Evolutionary conservation across 2,888 invertebrate species (phyloP).

Genomic region (Diplazon laetatorius): DNA sequence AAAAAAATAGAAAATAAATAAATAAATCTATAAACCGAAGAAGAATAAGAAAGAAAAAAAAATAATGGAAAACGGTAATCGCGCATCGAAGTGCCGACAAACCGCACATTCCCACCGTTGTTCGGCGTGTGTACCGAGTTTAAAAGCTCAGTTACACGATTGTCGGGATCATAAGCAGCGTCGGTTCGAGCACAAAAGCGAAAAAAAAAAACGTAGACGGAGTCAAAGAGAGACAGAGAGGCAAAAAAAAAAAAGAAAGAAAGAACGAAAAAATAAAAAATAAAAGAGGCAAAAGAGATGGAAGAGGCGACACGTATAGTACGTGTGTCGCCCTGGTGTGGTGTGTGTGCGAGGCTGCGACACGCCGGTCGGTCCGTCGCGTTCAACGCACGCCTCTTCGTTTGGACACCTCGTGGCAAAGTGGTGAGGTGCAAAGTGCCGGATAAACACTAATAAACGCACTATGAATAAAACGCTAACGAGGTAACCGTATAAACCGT

Average conservation of each 20-base stretch:
- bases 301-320: not conserved
- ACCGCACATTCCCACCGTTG: constrained; percentile 14
- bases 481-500: constrained; percentile 68
- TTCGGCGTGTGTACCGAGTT: constrained; percentile 41
- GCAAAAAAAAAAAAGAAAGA: constrained; percentile 5
- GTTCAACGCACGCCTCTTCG: constrained; percentile 34
- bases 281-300: too few relatives aligned
- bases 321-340: constrained; percentile 40
- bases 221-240: not conserved
- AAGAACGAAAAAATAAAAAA: not conserved
- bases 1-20: not conserved
- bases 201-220: not conserved
- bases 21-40: not conserved
- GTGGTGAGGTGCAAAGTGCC: constrained; percentile 75
- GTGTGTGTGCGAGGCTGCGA: constrained; percentile 18
- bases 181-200: constrained; percentile 41
- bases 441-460: constrained; percentile 78
- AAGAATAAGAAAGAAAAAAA: not conserved
- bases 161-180: constrained; percentile 51
- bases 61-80: not conserved
- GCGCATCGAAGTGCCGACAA: not conserved
- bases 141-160: constrained; percentile 56
- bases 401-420: constrained; percentile 40
- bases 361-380: not conserved
- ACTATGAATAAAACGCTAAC: constrained; percentile 78